Base-by-base conservation (phyloP, 2,113 vertebrate species). In the Scomber japonicus region DNA sequence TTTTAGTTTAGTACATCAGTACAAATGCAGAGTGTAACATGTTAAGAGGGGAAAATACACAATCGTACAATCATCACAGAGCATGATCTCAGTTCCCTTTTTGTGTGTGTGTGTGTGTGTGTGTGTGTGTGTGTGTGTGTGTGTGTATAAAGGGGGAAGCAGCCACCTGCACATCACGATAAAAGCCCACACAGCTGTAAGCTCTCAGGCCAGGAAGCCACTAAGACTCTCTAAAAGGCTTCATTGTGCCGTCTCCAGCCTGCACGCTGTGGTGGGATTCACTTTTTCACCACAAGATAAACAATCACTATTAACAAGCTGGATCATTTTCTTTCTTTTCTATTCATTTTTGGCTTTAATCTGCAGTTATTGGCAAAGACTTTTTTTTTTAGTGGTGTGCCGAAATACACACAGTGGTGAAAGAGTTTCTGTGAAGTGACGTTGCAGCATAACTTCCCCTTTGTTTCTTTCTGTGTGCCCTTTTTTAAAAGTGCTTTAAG, bases 101-200 rank as follows among this genome's bases (percentile, higher is more conserved):
- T 65, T 10, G 44, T 49, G 13, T 1, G 6, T 15, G 30, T 30
- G 30, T 77, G 53, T 72, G 35, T 81, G 71, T 50, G 30, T 48
- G n/a, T 31, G 48, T 40, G 15, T 56, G 71, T 72, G 67, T 76
- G 30, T 74, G 48, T 49, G 27, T 74, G 64, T 72, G 15, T 40
- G 35, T 71, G 55, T 69, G 56, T 35, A 73, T 75, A 74, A 40
- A 71, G 21, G 55, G 49, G 66, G 85, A 62, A 72, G 77, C 63
- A 64, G 78, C 79, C 85, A 83, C 85, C 81, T 89, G 85, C 68
- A 48, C 10, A 3, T 71, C 60, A 71, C 15, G 46, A 83, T 81
- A 80, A 75, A 75, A 66, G 45, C 27, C 35, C 31, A 17, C 51
- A 64, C 81, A 85, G 77, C 83, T 89, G 86, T 60, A 40, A 17